Base-by-base conservation (phyloP, 2,797 vertebrate genomes). In the Sebastolobus altivelis region DNA sequence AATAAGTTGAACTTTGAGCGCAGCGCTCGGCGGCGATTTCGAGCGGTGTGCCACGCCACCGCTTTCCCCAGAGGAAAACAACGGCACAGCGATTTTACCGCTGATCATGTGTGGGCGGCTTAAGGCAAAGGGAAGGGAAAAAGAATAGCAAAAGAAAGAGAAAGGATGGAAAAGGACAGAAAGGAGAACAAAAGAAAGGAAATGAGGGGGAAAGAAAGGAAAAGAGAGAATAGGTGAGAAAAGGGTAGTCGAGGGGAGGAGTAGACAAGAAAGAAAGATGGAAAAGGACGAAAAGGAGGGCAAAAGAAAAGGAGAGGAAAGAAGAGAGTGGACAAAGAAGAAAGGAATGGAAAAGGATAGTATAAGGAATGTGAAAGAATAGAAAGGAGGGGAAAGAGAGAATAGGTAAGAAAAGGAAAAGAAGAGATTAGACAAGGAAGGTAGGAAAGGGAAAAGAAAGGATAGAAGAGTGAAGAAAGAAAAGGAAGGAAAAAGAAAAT, bases 21-120 rank as follows among this genome's bases (percentile, higher is more conserved):
- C 0, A 46, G 1, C 0, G 43, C 0, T 46, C 0, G 1, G 43
- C 18, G 43, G 43, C 16, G 43, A 18, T 18, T 46, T 46, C 16
- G 43, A 46, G 43, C 16, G 6, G 0, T 0, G 43, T 46, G 43
- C 43, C 43, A 46, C 43, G 7, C 43, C 43, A 46, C 16, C 43
- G 43, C 43, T 46, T 14, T 46, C 16, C 43, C 43, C 43, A 8
- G 43, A 46, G 16, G 43, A 18, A 46, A 46, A 46, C 43, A 46
- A 18, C 16, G 43, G 16, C 43, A 46, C 16, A 0, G 16, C 43
- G 43, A 49, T 49, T 49, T 49, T 49, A 49, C 43, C 0, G 43
- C 16, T 49, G 43, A 49, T 49, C 8, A 49, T 49, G 43, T 49
- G 43, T 49, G 16, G 43, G 43, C 43, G 18, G 43, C 16, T 49